Conservation (phyloP, 1,140 invertebrate genomes). For the Diorhabda carinulata region DNA sequence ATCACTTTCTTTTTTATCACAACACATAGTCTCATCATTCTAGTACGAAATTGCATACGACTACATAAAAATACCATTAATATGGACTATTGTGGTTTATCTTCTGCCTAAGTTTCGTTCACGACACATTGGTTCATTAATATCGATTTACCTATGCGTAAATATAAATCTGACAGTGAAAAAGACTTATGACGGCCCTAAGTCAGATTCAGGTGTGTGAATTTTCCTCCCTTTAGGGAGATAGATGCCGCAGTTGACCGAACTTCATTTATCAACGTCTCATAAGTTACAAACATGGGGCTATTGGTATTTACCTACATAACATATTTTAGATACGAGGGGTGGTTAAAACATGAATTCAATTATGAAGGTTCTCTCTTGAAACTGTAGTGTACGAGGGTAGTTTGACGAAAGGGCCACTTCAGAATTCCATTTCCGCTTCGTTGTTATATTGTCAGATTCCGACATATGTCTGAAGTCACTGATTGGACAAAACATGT, state of each 20-base stretch:
- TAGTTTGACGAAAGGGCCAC: too few relatives aligned
- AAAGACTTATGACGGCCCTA: slow-evolving; percentile 25
- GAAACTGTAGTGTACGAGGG: too few relatives aligned
- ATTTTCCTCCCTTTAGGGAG: slow-evolving; percentile 18
- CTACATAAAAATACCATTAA: neutral
- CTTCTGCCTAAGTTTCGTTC: neutral
- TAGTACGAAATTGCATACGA: too few relatives aligned
- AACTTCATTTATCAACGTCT: slow-evolving; percentile 28
- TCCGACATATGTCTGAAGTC: too few relatives aligned
- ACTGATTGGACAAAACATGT: too few relatives aligned
- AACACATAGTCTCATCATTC: too few relatives aligned
- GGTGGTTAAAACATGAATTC: too few relatives aligned
- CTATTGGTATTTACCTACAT: slow-evolving; percentile 16
- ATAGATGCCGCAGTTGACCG: slow-evolving; percentile 21
- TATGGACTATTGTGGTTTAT: neutral
- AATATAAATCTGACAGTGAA: slow-evolving; percentile 25
- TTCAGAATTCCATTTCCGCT: too few relatives aligned
- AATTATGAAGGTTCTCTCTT: too few relatives aligned
- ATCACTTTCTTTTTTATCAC: too few relatives aligned
- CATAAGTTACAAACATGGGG: slow-evolving; percentile 27
- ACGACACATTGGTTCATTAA: slow-evolving; percentile 14
- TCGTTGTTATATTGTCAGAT: too few relatives aligned
- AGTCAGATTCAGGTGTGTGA: slow-evolving; percentile 23
- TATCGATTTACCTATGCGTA: slow-evolving; percentile 24
- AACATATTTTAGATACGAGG: neutral